Evolutionary conservation across 2,888 invertebrate genomes (phyloP), one percentile per base, ranked within the genome.

Genomic region (Ganaspis brasiliensis): DNA sequence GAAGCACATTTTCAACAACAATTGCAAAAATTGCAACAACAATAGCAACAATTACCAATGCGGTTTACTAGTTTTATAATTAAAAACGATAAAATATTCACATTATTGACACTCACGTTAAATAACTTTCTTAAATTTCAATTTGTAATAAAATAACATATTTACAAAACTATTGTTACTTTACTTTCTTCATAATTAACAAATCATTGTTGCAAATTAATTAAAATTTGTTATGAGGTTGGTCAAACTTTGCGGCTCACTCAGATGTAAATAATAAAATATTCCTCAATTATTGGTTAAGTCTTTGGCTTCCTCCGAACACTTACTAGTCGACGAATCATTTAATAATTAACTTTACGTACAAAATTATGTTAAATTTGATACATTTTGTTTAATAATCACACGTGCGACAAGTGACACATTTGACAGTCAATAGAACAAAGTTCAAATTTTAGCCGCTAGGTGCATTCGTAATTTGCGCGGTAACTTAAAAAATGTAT

Each of bases 381-480:
- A 14, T 12, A 63, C 37, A 21, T 40, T 40, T 45, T 14, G 21
- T 63, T 10, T 24, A 40, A 63, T 63, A 37, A 19, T 40, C 63
- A 63, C 37, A 63, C 40, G 40, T 63, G 37, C 21, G 63, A 63
- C 40, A 40, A 37, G n/a, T n/a, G n/a, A n/a, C n/a, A n/a, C n/a
- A n/a, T n/a, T 12, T 6, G 12, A 59, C 9, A 12, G 56, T 59
- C 35, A 59, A 40, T 16, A 31, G 31, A 9, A 35, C n/a, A 1
- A n/a, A 35, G 31, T 52, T 2, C 16, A n/a, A 14, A 37, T 16
- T 19, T 31, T 10, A n/a, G 1, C 31, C 59, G 14, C 35, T 61
- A 61, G 59, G 10, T 31, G 59, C 16, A 16, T 16, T 61, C 6
- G 16, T 2, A 9, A 31, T 0, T 10, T 61, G n/a, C 6, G 49